Percentiles rank a stretch among this genome's conserved stretches.
phyloP scores from a whole-genome alignment of 2,113 vertebrate species.

The Onychostruthus taczanowskii region DNA sequence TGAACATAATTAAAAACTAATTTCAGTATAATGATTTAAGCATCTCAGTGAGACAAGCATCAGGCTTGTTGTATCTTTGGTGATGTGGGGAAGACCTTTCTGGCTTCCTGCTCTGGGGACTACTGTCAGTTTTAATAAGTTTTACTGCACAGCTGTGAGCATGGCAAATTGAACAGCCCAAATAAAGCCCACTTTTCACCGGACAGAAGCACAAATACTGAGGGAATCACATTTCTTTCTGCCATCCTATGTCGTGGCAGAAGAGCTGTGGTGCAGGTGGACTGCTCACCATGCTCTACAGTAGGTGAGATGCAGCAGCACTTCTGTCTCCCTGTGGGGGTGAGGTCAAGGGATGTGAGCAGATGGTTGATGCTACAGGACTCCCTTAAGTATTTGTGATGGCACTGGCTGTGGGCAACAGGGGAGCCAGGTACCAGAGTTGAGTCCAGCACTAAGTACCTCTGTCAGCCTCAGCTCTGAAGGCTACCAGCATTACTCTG shows the following conservation, averaged over 20 bases:
- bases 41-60: neutral
- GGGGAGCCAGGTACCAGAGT: neutral
- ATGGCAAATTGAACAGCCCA: constrained; percentile 24
- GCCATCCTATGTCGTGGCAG: neutral
- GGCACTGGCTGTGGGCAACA: neutral
- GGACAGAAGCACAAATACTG: neutral
- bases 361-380: neutral
- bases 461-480: neutral
- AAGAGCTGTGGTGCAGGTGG: neutral
- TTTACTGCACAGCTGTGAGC: constrained; percentile 4
- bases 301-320: neutral
- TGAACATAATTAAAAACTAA: neutral
- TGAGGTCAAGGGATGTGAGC: neutral
- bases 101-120: constrained; percentile 31
- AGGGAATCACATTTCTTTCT: neutral
- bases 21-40: constrained; percentile 11
- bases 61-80: neutral
- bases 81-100: constrained; percentile 26
- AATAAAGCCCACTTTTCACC: constrained; percentile 14
- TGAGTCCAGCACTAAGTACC: neutral
- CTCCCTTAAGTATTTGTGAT: neutral
- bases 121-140: constrained; percentile 58
- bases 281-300: neutral
- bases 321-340: neutral
- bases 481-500: neutral